Conservation (phyloP, 2,113 vertebrate species). For the Platichthys flesus region DNA sequence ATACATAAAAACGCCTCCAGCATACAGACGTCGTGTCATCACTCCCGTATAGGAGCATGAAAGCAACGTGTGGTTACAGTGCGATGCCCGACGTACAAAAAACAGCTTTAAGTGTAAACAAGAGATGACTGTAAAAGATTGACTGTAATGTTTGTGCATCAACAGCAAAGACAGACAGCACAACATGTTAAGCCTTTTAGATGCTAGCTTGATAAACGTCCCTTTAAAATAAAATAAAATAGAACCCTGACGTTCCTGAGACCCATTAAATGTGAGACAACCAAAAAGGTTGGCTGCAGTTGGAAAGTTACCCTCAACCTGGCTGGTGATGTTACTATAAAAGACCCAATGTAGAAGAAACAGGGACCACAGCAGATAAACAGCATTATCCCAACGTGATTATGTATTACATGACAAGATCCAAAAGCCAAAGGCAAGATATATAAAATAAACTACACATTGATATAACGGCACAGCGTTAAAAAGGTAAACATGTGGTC, state of each 20-base stretch:
- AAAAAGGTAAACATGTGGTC: neutral
- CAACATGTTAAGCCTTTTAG: too few species aligned
- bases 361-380: neutral
- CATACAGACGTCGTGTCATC: neutral
- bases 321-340: neutral
- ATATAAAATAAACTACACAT: neutral
- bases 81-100: too few species aligned
- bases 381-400: neutral
- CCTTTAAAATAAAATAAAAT: too few species aligned
- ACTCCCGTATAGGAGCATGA: neutral
- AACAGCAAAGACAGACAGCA: conserved; percentile 14
- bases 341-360: neutral
- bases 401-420: neutral
- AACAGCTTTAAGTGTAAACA: conserved; percentile 11
- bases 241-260: too few species aligned
- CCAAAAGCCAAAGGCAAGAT: neutral
- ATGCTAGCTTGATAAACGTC: too few species aligned
- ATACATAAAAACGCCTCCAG: conserved; percentile 4
- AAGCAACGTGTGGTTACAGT: conserved; percentile 7
- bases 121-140: neutral
- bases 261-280: neutral
- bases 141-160: neutral
- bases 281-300: neutral
- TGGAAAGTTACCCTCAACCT: neutral
- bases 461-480: neutral